phyloP scores from a whole-genome alignment of 2,888 invertebrate genomes.

The Torymus auratus region DNA sequence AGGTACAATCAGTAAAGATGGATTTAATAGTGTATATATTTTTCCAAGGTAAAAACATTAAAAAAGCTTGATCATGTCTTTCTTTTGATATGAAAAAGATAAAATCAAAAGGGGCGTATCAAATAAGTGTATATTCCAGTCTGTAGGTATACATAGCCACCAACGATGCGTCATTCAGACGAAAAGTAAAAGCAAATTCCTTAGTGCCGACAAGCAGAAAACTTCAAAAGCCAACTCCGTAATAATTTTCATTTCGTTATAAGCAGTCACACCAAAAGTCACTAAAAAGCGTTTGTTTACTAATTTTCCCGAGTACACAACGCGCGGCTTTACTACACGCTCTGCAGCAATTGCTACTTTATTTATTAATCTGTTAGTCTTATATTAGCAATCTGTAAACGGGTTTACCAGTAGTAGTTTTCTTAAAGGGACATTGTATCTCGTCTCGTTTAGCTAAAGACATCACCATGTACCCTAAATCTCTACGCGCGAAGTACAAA shows the following conservation, averaged over 20 bases:
- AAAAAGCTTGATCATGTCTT: too few relatives aligned
- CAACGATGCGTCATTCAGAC: too few relatives aligned
- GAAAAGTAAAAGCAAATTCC: background rate
- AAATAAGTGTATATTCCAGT: background rate
- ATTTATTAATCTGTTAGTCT: background rate
- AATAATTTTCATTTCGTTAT: background rate
- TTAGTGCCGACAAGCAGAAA: slow-evolving; percentile 5
- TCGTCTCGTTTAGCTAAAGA: slow-evolving; percentile 11
- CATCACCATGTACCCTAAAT: slow-evolving; percentile 18
- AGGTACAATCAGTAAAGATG: too few relatives aligned
- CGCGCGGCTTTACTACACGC: slow-evolving; percentile 4
- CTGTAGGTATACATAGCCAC: background rate
- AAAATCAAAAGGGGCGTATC: background rate
- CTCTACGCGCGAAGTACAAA: slow-evolving; percentile 31
- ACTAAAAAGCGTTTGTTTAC: background rate
- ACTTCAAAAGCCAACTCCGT: background rate
- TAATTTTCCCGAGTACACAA: slow-evolving; percentile 6
- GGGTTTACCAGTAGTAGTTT: slow-evolving; percentile 48
- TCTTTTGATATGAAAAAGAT: too few relatives aligned
- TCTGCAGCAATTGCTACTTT: slow-evolving; percentile 11
- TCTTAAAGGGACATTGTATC: background rate
- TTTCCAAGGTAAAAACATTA: too few relatives aligned
- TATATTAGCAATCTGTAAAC: background rate
- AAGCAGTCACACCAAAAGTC: slow-evolving; percentile 3
- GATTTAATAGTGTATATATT: too few relatives aligned